A percentile compares a stretch with the other conserved stretches of the same genome.
Conservation (phyloP, 2,797 vertebrate genomes). For the Anomalospiza imberbis region DNA sequence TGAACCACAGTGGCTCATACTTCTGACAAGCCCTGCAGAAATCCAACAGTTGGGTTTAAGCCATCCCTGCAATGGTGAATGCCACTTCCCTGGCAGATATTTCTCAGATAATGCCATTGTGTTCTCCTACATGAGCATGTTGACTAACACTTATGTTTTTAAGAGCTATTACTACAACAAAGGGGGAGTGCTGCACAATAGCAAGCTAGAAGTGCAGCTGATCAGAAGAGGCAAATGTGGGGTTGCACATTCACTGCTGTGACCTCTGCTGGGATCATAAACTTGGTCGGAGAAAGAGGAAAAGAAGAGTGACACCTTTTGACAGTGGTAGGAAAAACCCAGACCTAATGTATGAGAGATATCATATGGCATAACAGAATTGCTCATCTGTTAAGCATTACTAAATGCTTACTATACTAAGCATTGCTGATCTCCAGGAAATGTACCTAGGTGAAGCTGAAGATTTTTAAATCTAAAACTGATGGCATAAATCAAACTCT, state of each 20-base stretch:
- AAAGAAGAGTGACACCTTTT: neutral
- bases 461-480: conserved; percentile 59
- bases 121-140: neutral
- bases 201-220: neutral
- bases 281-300: neutral
- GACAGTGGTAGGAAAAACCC: neutral
- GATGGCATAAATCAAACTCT: conserved; percentile 44
- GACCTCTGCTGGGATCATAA: neutral
- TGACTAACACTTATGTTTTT: neutral
- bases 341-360: neutral
- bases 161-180: neutral
- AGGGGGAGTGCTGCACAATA: neutral
- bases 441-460: conserved; percentile 57
- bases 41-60: neutral
- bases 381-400: conserved; percentile 54
- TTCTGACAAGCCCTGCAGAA: neutral
- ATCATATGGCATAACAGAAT: conserved; percentile 13
- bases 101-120: neutral
- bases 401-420: conserved; percentile 21
- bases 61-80: neutral
- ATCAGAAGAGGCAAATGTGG: neutral
- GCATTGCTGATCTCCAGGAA: conserved; percentile 51
- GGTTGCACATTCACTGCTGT: neutral
- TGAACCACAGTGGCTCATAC: neutral
- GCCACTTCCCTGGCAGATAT: neutral